Conservation (phyloP, 2,888 invertebrate genomes). For the Nomada fabriciana region DNA sequence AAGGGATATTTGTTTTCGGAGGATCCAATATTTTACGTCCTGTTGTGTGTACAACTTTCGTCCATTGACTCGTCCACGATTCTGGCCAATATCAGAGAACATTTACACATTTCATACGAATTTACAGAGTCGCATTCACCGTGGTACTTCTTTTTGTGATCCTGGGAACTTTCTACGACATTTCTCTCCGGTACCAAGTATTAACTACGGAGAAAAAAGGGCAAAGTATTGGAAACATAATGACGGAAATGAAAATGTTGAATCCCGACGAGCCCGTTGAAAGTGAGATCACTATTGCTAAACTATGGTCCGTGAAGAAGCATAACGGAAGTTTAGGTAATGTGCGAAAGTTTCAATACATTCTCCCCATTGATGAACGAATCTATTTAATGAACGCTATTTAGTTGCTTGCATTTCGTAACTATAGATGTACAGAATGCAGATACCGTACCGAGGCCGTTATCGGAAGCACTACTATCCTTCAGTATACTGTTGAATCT, state of each 20-base stretch:
- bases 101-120: background rate
- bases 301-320: constrained; percentile 72
- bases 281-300: constrained; percentile 69
- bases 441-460: constrained; percentile 69
- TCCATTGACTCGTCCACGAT: background rate
- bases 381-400: background rate
- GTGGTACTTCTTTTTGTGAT: constrained; percentile 81
- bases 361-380: background rate
- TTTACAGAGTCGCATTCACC: constrained; percentile 69
- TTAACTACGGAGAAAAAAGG: constrained; percentile 56
- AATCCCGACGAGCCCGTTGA: constrained; percentile 26
- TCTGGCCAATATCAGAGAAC: too few species aligned
- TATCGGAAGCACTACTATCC: constrained; percentile 76
- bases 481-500: constrained; percentile 79
- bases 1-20: constrained; percentile 72
- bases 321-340: constrained; percentile 70
- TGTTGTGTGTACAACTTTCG: constrained; percentile 67
- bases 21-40: constrained; percentile 68
- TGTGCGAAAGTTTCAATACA: background rate
- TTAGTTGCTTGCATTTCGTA: too few species aligned
- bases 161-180: constrained; percentile 85
- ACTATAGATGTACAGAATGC: constrained; percentile 71
- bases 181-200: constrained; percentile 74
- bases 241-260: constrained; percentile 54
- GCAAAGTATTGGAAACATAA: constrained; percentile 40